A percentile compares a stretch with the other conserved stretches of the same genome.
phyloP scores from a whole-genome alignment of 2,797 vertebrate genomes.

The Sebastes miniatus region DNA sequence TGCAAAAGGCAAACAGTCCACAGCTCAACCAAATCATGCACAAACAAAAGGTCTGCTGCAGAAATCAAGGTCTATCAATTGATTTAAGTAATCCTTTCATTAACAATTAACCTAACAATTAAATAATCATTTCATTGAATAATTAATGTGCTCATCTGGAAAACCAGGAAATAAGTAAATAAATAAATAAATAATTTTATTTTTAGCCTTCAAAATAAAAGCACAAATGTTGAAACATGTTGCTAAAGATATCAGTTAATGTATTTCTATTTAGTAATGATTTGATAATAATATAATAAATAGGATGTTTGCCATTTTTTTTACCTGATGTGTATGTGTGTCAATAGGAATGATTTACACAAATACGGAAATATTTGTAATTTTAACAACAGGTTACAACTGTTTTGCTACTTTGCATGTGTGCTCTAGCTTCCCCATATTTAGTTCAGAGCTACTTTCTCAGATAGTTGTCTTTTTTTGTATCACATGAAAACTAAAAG shows the following conservation, averaged over 20 bases:
- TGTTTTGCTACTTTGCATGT: not conserved
- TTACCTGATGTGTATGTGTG: not conserved
- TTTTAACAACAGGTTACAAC: not conserved
- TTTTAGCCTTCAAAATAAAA: slow-evolving; percentile 7
- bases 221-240: not conserved
- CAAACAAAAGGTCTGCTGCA: not conserved
- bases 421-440: not conserved
- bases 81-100: not conserved
- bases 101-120: not conserved
- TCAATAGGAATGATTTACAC: not conserved
- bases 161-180: not conserved
- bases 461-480: not conserved
- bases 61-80: not conserved
- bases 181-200: not conserved
- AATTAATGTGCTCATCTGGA: not conserved
- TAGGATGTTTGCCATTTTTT: not conserved
- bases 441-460: not conserved
- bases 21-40: not conserved
- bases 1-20: not conserved
- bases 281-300: not conserved
- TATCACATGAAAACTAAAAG: not conserved
- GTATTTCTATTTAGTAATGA: not conserved
- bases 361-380: not conserved
- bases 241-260: not conserved
- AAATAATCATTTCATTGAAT: not conserved